phyloP scores from a whole-genome alignment of 2,888 invertebrate genomes.

The Drosophila emarginata region DNA sequence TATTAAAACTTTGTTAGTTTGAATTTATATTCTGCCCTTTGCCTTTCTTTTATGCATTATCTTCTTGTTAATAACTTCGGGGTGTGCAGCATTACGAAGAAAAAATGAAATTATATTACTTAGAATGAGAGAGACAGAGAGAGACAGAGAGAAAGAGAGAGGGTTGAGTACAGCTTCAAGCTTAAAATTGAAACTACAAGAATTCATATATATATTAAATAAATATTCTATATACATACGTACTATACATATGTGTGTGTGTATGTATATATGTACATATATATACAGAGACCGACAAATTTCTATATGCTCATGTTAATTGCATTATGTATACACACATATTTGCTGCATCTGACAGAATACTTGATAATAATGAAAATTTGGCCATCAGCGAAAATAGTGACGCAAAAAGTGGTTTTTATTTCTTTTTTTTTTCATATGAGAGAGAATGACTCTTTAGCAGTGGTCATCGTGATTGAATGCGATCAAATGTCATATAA shows the following conservation, averaged over 20 bases:
- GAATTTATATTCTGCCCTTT: background rate
- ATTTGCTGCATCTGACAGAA: background rate
- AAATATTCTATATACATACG: background rate
- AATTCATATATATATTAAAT: background rate
- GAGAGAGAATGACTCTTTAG: background rate
- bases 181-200: conserved; percentile 1
- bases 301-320: too few species aligned
- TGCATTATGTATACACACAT: too few species aligned
- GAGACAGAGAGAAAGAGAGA: background rate
- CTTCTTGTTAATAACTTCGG: conserved; percentile 1
- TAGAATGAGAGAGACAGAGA: background rate
- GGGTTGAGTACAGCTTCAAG: background rate
- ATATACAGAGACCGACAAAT: background rate
- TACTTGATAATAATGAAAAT: background rate
- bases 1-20: background rate
- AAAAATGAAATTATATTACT: conserved; percentile 1
- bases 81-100: background rate
- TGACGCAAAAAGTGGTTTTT: too few species aligned
- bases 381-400: too few species aligned
- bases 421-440: too few species aligned
- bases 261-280: background rate
- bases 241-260: background rate
- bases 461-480: background rate
- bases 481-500: background rate
- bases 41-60: conserved; percentile 1